A percentile compares a stretch with the other conserved stretches of the same genome.
Conservation (phyloP, 2,113 vertebrate species). For the Hippocampus barbouri region DNA sequence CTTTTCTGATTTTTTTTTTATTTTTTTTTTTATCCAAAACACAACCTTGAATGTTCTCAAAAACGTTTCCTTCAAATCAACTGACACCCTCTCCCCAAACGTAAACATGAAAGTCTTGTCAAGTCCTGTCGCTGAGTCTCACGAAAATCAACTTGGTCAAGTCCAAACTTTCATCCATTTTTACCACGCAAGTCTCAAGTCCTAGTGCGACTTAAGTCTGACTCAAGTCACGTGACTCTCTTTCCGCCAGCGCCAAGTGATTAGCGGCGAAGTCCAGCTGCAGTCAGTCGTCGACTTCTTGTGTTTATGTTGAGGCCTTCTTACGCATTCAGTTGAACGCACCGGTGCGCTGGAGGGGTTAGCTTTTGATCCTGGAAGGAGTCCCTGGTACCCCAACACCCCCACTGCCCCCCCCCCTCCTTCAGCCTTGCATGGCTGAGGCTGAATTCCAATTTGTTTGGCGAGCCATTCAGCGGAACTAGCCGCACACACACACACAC, state of each 20-base stretch:
- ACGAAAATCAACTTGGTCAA: too few relatives aligned
- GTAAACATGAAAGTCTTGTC: too few relatives aligned
- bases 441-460: constrained; percentile 56
- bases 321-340: constrained; percentile 62
- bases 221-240: not conserved
- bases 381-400: constrained; percentile 41
- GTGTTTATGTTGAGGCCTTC: constrained; percentile 68
- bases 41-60: too few relatives aligned
- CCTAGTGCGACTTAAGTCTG: not conserved
- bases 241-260: constrained; percentile 30
- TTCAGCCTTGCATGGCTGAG: constrained; percentile 33
- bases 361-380: constrained; percentile 68
- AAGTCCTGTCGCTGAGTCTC: too few relatives aligned
- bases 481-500: not conserved
- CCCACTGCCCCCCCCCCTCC: not conserved
- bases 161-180: too few relatives aligned
- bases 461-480: constrained; percentile 47
- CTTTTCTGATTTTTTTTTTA: too few relatives aligned
- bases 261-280: constrained; percentile 59
- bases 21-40: too few relatives aligned
- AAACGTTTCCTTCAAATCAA: too few relatives aligned
- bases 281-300: constrained; percentile 60
- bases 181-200: not conserved
- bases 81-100: too few relatives aligned
- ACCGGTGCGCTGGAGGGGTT: constrained; percentile 30